Evolutionary conservation across 2,888 invertebrate genomes (phyloP), one percentile per base, ranked within the genome.

Genomic region (Xylocampa areola): DNA sequence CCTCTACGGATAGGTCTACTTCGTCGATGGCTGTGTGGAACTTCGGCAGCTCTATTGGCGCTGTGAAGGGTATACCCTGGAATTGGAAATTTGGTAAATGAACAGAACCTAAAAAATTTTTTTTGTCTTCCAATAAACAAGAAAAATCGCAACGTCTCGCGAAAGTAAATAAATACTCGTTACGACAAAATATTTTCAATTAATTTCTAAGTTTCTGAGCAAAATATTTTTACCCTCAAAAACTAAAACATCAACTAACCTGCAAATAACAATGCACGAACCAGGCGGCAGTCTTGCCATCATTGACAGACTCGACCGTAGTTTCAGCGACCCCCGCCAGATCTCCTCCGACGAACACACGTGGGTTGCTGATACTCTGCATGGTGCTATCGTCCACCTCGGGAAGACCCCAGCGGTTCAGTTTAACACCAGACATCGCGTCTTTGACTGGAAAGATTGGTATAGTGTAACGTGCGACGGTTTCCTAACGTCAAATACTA

Each of bases 201-300:
- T n/a, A n/a, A n/a, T n/a, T n/a, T n/a, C n/a, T n/a, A n/a, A n/a
- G n/a, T n/a, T n/a, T n/a, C n/a, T n/a, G n/a, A n/a, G n/a, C n/a
- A n/a, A n/a, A n/a, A n/a, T n/a, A n/a, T n/a, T n/a, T n/a, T n/a
- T n/a, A n/a, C n/a, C n/a, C n/a, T n/a, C n/a, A n/a, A n/a, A n/a
- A n/a, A n/a, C n/a, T n/a, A n/a, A n/a, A 21, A 7, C 7, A 23
- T 10, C 2, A 19, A 69, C 80, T 63, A 57, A 97, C 97, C 95
- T 99, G 98, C 69, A 99, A 92, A 80, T 97, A 96, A 73, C 97
- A 97, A 86, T 99, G 99, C 80, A 99, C 98, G 77, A 95, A 95
- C 99, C 98, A 99, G 2, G 99, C 98, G 0, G 99, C 99, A 0
- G 97, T 97, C 94, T 99, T 99, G 25, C 99, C 99, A 89, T 99